phyloP scores from a whole-genome alignment of 2,797 vertebrate species.

The Enteromius argenteus region DNA sequence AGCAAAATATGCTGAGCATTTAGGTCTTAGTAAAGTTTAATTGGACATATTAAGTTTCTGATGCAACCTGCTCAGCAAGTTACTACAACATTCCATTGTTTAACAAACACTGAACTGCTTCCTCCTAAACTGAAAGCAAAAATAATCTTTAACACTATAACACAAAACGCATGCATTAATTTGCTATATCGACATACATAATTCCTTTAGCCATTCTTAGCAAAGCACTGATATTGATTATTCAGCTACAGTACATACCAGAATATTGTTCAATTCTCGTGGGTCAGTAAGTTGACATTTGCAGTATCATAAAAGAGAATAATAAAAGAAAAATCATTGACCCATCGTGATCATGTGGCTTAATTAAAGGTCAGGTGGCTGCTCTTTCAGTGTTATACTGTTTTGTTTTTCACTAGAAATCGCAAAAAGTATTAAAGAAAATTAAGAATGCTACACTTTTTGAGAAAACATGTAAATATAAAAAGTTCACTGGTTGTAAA shows the following conservation, averaged over 20 bases:
- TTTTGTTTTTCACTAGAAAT: not conserved
- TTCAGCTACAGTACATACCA: not conserved
- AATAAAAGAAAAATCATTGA: not conserved
- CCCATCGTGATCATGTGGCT: not conserved
- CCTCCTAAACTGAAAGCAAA: conserved; percentile 1
- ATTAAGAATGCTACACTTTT: not conserved
- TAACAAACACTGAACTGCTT: not conserved
- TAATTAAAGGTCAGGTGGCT: not conserved
- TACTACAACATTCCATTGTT: conserved; percentile 41
- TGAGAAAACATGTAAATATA: not conserved
- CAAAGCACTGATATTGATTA: not conserved
- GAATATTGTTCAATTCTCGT: not conserved
- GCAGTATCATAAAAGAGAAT: not conserved
- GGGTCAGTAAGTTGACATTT: not conserved
- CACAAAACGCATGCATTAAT: not conserved
- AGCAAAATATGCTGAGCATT: conserved; percentile 8
- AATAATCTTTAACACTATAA: conserved; percentile 1
- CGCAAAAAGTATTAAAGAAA: not conserved
- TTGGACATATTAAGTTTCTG: conserved; percentile 9
- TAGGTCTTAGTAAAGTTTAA: not conserved
- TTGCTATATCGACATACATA: not conserved
- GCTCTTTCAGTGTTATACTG: not conserved
- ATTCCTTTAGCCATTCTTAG: not conserved
- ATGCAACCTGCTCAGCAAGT: conserved; percentile 48
- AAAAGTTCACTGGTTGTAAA: not conserved